Conservation (phyloP, 2,888 invertebrate species). For the Enoplolaimus lenunculus region DNA sequence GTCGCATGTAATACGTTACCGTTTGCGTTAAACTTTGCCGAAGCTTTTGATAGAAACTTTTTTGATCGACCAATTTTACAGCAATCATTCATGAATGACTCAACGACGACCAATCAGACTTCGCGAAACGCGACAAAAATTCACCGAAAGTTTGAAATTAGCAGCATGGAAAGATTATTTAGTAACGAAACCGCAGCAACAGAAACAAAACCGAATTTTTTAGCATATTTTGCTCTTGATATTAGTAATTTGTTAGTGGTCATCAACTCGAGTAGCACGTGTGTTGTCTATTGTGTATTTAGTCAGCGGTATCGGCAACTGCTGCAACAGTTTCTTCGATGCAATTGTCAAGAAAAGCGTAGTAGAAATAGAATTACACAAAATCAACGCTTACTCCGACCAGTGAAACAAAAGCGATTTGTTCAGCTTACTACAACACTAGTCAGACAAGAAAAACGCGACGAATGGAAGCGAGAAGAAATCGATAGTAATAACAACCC, state of each 20-base stretch:
- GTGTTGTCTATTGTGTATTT: slow-evolving; percentile 9
- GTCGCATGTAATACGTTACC: not conserved
- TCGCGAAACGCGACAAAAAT: too few species aligned
- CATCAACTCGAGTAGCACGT: slow-evolving; percentile 1
- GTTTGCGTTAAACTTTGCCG: not conserved
- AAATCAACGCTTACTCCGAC: too few species aligned
- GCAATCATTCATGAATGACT: not conserved
- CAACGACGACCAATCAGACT: not conserved
- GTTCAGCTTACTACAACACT: too few species aligned
- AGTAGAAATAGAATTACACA: too few species aligned
- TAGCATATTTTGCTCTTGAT: not conserved
- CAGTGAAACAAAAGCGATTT: too few species aligned
- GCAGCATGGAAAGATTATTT: not conserved
- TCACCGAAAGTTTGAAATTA: not conserved
- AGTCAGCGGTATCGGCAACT: slow-evolving; percentile 7
- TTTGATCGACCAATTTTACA: not conserved
- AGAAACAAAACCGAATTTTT: not conserved
- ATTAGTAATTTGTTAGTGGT: slow-evolving; percentile 13
- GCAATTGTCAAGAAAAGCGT: too few species aligned
- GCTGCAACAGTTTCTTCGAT: not conserved
- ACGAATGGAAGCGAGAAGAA: too few species aligned
- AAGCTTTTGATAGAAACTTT: not conserved
- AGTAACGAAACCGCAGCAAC: not conserved
- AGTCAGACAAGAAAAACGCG: too few species aligned
- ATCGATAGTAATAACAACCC: too few species aligned